Base-by-base conservation (phyloP, 2,797 vertebrate species). In the Trachops cirrhosus region DNA sequence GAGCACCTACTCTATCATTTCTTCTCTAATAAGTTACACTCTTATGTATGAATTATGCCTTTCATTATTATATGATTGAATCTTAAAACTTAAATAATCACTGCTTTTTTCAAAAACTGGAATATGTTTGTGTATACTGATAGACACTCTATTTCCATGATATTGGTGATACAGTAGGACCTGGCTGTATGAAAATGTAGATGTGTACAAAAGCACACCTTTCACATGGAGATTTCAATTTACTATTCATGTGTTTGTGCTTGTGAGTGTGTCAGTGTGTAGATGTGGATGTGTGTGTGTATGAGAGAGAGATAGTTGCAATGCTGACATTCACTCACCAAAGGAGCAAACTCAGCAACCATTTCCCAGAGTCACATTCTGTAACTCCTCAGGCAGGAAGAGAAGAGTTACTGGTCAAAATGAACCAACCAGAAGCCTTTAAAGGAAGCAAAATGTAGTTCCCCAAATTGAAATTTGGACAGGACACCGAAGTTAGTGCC, bases 381-480 rank as follows among this genome's bases (percentile, higher is more conserved):
- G 48, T 41, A 94, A 91, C 62, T 96, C 44, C 64, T 95, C 86
- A 87, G 80, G 67, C 84, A 94, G 21, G 44, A 86, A 94, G 6
- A 34, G 32, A 94, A 95, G 82, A 95, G 32, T 24, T 86, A 21
- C 46, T 92, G 52, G 70, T 73, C 3, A 2, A 79, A 78, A 54
- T 48, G 59, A 97, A 89, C 84, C 80, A 94, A 79, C 50, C 62
- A 84, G 85, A 77, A n/a, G 34, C 68, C 50, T 89, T 88, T 80
- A 62, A 78, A 80, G 37, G 46, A 86, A 96, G 59, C 71, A 85
- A 62, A 95, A 94, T 44, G 73, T 59, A 85, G 93, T 95, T 71
- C 93, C 3, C 67, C 75, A 32, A 89, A 57, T 71, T 85, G 93
- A 89, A 96, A 86, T 90, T 73, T 93, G 67, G 44, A 85, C 71